Base-by-base conservation (phyloP, 2,888 invertebrate species). In the Dynastes tityus region DNA sequence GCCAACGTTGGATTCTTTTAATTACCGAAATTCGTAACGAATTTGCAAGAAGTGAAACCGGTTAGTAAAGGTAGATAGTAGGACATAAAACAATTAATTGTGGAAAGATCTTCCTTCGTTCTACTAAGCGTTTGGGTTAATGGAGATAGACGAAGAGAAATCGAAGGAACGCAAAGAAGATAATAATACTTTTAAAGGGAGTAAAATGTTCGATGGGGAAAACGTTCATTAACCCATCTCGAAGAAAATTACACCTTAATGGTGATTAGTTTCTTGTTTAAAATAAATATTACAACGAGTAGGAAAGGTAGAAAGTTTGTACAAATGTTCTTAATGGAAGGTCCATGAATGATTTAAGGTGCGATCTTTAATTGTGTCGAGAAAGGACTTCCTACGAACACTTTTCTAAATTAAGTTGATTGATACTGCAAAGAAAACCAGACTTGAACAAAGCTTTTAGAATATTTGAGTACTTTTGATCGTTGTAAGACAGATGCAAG, bases 191-290 rank as follows among this genome's bases (percentile, higher is more conserved):
- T 49, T 51, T 70, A 70, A 11, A 5, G 45, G 51, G n/a, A 6
- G 53, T 53, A 16, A n/a, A 13, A 53, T n/a, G 53, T 13, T 53
- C 53, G 53, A 11, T 16, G 49, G 51, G 68, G 27, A 51, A 68
- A 68, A 68, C 29, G 68, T 70, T 70, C 68, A 53, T 53, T 70
- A 70, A 70, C 68, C 68, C 53, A 70, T 70, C 53, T 70, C 68
- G 53, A 51, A 70, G 51, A 53, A 70, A 70, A 70, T 70, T 51
- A 45, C 45, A 29, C 29, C 51, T 51, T 70, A 70, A 70, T 70
- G 68, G 27, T 70, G 68, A 70, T 70, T 70, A 70, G 68, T 70
- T 70, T 70, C 53, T 53, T 51, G 51, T 70, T 70, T 29, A 70
- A 53, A 70, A 70, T 70, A 49, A 53, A 51, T 70, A 51, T 29